phyloP scores from a whole-genome alignment of 1,140 invertebrate species.

The Parasteatoda tepidariorum region DNA sequence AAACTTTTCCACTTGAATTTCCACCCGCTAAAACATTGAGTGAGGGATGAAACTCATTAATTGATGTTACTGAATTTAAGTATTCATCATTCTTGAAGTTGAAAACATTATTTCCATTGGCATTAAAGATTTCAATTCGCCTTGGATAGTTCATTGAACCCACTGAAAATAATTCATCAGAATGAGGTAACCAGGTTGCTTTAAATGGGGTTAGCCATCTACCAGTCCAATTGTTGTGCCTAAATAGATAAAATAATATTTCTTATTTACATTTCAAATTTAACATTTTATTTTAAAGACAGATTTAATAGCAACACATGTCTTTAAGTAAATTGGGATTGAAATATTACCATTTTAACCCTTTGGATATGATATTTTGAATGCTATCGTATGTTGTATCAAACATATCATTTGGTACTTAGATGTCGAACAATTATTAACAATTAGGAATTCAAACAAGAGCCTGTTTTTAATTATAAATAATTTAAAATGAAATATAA shows the following conservation, averaged over 20 bases:
- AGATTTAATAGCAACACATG: no score
- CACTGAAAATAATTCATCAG: constrained; percentile 66
- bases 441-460: no score
- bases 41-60: constrained; percentile 65
- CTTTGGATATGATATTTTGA: no score
- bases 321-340: no score
- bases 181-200: constrained; percentile 66
- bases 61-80: constrained; percentile 64
- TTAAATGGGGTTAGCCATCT: constrained; percentile 66
- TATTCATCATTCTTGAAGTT: constrained; percentile 63
- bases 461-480: no score
- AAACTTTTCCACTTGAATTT: constrained; percentile 66
- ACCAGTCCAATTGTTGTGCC: constrained; percentile 66
- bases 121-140: constrained; percentile 65
- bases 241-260: constrained; percentile 49
- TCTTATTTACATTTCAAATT: no score
- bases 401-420: no score
- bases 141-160: constrained; percentile 66
- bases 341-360: no score
- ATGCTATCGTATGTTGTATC: no score
- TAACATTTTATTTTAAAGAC: no score
- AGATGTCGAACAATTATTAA: no score
- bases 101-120: constrained; percentile 61
- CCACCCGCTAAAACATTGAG: constrained; percentile 65
- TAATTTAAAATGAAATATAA: no score